Percentiles rank a stretch among this genome's conserved stretches.
Evolutionary conservation across 2,888 invertebrate genomes (phyloP).

Genomic region (Carterocephalus palaemon): DNA sequence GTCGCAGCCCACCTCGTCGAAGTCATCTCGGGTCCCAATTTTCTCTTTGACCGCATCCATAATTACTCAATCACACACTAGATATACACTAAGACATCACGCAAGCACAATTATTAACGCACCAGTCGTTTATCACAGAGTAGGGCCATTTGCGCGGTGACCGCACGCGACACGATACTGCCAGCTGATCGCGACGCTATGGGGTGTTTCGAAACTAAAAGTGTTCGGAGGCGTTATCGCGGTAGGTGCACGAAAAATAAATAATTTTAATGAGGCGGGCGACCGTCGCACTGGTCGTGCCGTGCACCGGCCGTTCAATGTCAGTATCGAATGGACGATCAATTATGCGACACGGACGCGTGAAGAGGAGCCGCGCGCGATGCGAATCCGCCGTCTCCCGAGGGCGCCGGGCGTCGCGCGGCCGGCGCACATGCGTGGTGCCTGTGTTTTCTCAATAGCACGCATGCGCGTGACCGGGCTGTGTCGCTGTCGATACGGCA

Average conservation of each 20-base stretch:
- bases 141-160: conserved; percentile 39
- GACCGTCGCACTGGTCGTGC: no score
- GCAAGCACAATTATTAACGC: conserved; percentile 40
- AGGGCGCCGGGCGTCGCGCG: conserved; percentile 36
- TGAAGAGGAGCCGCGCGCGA: conserved; percentile 58
- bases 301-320: conserved; percentile 63
- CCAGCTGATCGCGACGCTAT: conserved; percentile 46
- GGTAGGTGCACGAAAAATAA: conserved; percentile 62
- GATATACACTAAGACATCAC: conserved; percentile 50
- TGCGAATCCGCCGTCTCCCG: conserved; percentile 51
- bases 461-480: conserved; percentile 55
- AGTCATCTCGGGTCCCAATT: conserved; percentile 50
- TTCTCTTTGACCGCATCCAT: conserved; percentile 66
- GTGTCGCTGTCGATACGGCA: conserved; percentile 36
- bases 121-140: conserved; percentile 43
- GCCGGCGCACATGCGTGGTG: conserved; percentile 63
- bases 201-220: conserved; percentile 26
- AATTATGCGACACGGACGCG: conserved; percentile 70
- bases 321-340: conserved; percentile 74
- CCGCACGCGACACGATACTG: conserved; percentile 30
- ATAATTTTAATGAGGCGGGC: conserved; percentile 62
- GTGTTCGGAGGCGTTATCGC: conserved; percentile 50
- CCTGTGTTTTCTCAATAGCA: conserved; percentile 33
- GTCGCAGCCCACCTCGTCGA: conserved; percentile 58
- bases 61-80: conserved; percentile 33